Evolutionary conservation across 2,888 invertebrate genomes (phyloP), one percentile per base, ranked within the genome.

Genomic region (Exocentrus adspersus): DNA sequence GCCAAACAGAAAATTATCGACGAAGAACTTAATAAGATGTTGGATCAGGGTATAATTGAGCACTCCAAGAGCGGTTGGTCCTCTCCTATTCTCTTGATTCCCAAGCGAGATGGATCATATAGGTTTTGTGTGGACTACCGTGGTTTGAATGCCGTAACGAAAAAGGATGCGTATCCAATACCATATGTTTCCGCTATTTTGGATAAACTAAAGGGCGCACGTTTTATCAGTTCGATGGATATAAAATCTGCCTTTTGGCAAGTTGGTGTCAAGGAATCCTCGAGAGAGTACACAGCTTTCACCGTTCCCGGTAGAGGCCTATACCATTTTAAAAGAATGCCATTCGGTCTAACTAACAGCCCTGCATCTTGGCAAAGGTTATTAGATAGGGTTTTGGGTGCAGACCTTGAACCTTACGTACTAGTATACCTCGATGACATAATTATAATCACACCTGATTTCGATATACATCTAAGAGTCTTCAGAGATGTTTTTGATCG

Each of bases 391-490:
- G 43, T 54, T 9, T 14, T 67, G n/a, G 62, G 65, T 3, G 37
- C 46, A 7, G 65, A 62, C 1, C 21, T 65, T n/a, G 68, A 69
- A 20, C 70, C 69, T 6, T 28, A 69, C 28, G 60, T 64, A 1
- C 69, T 71, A 28, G 70, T 61, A 4, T 72, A 70, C 21, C 48
- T 67, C 17, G 65, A 69, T 45, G 70, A 70, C 17, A 64, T 71
- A 32, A 66, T 72, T 6, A 56, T 70, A 0, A 60, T 42, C 19
- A 37, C 52, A 7, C 10, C 70, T n/a, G 10, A 6, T 0, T 71
- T 69, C 12, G 54, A 62, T 14, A 51, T 59, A n/a, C 69, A 71
- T 45, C 6, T 68, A 9, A 21, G 45, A 2, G 58, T 65, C 19
- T 30, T 68, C 9, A 12, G 19, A 6, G 54, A 51, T n/a, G 65